Conservation (phyloP, 2,113 vertebrate species). For the Osmerus mordax region DNA sequence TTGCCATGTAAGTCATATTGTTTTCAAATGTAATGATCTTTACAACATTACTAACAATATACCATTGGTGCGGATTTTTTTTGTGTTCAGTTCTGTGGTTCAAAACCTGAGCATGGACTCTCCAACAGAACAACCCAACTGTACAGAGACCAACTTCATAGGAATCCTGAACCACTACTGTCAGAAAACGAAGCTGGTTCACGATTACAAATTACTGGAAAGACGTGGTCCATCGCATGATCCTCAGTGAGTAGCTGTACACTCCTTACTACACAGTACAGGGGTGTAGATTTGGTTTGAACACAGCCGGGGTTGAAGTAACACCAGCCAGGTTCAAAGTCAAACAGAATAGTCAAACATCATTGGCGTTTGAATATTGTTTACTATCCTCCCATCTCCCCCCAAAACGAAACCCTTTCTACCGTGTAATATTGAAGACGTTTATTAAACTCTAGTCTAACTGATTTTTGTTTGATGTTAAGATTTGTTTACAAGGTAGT, state of each 20-base stretch:
- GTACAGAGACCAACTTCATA: constrained; percentile 45
- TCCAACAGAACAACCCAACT: constrained; percentile 4
- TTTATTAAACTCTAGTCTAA: too few species aligned
- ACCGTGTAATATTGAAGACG: too few species aligned
- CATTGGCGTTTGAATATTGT: too few species aligned
- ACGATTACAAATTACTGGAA: constrained; percentile 15
- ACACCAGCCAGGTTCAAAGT: too few species aligned
- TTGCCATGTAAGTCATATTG: too few species aligned
- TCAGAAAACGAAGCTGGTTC: constrained; percentile 30
- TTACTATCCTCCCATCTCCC: too few species aligned
- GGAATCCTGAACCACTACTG: constrained; percentile 50
- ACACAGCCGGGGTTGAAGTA: neutral
- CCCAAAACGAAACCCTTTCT: too few species aligned
- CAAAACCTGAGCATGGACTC: constrained; percentile 10
- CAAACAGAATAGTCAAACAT: neutral
- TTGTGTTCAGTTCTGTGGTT: constrained; percentile 27
- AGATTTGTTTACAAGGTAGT: constrained; percentile 64
- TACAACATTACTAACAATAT: neutral
- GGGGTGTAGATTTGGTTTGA: neutral
- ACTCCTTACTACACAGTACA: neutral
- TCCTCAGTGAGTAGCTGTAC: constrained; percentile 49
- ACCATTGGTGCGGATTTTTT: neutral
- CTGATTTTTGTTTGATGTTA: neutral
- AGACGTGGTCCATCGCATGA: constrained; percentile 52
- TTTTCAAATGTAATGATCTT: too few species aligned